A percentile compares a stretch with the other conserved stretches of the same genome.
Evolutionary conservation across 2,797 vertebrate genomes (phyloP).

Genomic region (Anomalospiza imberbis): DNA sequence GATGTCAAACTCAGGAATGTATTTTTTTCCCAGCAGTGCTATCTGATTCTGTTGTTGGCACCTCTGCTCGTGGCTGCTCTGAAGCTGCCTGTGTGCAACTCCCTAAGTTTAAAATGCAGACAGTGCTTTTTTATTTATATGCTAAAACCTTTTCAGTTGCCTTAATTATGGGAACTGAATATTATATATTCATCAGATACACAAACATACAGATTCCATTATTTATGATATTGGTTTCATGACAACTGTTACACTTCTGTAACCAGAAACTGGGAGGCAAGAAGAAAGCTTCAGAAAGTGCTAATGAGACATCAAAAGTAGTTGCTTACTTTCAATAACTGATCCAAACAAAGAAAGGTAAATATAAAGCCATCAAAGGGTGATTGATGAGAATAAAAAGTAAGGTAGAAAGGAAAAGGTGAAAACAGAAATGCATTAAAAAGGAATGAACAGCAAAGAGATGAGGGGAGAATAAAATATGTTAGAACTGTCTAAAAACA

Average conservation of each 20-base stretch:
- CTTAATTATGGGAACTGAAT: conserved; percentile 51
- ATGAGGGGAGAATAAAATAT: neutral
- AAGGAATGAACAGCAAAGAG: neutral
- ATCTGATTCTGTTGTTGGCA: conserved; percentile 61
- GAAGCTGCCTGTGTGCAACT: conserved; percentile 38
- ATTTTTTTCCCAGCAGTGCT: conserved; percentile 59
- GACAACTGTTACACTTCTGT: conserved; percentile 23
- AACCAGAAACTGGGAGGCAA: conserved; percentile 46
- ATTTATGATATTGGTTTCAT: conserved; percentile 26
- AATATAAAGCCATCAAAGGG: neutral
- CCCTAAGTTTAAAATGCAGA: conserved; percentile 35
- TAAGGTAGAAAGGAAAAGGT: neutral
- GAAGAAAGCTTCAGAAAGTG: conserved; percentile 28
- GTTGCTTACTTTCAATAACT: conserved; percentile 18
- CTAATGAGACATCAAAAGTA: conserved; percentile 26
- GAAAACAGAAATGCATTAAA: neutral
- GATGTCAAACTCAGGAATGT: conserved; percentile 74
- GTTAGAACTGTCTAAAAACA: neutral
- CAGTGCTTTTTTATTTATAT: neutral
- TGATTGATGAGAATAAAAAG: neutral
- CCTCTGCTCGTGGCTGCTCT: conserved; percentile 59
- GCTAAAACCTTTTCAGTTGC: conserved; percentile 23
- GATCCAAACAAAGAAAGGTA: neutral
- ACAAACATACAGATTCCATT: neutral
- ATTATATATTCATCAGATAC: conserved; percentile 9